Percentiles rank a stretch among this genome's conserved stretches.
Conservation (phyloP, 1,140 invertebrate species). For the Acromyrmex charruanus region DNA sequence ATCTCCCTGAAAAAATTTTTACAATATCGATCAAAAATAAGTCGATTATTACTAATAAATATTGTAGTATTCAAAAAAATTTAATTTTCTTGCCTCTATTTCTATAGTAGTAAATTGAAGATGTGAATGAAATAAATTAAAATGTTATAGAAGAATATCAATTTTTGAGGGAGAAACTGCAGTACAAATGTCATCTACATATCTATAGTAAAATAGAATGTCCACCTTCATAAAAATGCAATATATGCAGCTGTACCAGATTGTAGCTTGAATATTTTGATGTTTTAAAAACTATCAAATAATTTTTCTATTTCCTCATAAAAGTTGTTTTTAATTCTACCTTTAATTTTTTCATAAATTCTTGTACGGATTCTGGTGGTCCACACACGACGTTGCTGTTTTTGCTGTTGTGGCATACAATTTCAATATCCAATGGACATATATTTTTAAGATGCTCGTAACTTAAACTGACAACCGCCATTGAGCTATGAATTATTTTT, state of each 20-base stretch:
- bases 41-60: too few species aligned
- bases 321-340: conserved; percentile 61
- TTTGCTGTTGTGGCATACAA: conserved; percentile 91
- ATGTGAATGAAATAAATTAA: too few species aligned
- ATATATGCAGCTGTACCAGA: not conserved
- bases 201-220: too few species aligned
- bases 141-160: too few species aligned
- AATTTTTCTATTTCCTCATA: not conserved
- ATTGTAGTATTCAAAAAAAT: too few species aligned
- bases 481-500: conserved; percentile 91
- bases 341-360: conserved; percentile 84
- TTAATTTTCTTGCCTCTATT: too few species aligned
- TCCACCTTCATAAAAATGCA: not conserved
- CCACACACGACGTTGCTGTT: conserved; percentile 91
- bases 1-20: too few species aligned
- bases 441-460: conserved; percentile 87
- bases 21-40: too few species aligned
- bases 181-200: too few species aligned
- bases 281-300: not conserved
- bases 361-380: conserved; percentile 86
- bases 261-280: not conserved
- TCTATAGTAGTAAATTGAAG: too few species aligned
- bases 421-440: conserved; percentile 87
- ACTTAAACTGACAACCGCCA: conserved; percentile 93
- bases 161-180: too few species aligned